These are phyloP conservation scores for Sebastes taczanowskii DNA, from an alignment of 2,797 vertebrate species.

Conservation along the genomic window DNA sequence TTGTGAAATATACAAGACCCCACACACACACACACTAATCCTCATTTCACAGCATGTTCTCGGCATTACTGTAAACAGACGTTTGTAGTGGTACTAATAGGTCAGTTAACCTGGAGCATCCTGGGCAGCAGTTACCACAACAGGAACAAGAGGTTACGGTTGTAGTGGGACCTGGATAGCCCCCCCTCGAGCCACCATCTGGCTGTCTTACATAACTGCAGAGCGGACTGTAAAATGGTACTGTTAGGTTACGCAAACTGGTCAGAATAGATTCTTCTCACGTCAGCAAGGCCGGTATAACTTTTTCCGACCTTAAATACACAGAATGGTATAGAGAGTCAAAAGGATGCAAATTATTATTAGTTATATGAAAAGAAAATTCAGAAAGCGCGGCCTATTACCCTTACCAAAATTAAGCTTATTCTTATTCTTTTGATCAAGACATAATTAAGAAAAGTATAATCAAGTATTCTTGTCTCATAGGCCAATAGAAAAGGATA, in stretches of 20 bases:
- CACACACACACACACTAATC: not conserved
- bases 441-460: no score
- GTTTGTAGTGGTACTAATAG: not conserved
- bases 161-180: conserved; percentile 29
- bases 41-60: conserved; percentile 4
- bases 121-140: conserved; percentile 1
- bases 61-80: conserved; percentile 19
- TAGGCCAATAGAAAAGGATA: no score
- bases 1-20: not conserved
- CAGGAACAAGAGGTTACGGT: conserved; percentile 30
- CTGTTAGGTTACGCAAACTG: conserved; percentile 10
- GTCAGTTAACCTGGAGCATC: conserved; percentile 23
- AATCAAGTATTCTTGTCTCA: no score
- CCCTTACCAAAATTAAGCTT: no score
- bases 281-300: not conserved
- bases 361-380: not conserved
- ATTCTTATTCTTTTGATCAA: no score
- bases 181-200: conserved; percentile 65
- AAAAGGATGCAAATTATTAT: not conserved
- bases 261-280: not conserved
- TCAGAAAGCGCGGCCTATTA: not conserved
- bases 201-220: conserved; percentile 67
- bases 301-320: not conserved
- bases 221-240: not conserved
- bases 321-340: no score